phyloP scores from a whole-genome alignment of 2,797 vertebrate genomes.

The Garrulus glandarius region DNA sequence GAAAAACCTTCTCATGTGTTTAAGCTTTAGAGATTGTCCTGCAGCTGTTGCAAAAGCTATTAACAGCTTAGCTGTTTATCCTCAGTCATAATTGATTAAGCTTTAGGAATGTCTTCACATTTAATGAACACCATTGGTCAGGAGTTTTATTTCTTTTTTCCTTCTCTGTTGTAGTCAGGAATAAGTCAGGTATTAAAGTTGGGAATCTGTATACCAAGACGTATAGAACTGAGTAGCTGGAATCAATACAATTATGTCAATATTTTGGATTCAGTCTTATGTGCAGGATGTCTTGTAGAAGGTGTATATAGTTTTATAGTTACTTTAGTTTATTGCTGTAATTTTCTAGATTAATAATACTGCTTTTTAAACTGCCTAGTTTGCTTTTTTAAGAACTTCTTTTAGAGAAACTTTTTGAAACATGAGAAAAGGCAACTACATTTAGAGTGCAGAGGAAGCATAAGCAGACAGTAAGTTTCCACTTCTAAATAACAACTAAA shows the following conservation, averaged over 20 bases:
- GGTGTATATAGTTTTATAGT: not conserved
- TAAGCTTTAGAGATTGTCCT: not conserved
- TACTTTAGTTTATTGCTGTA: not conserved
- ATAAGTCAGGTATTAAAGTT: not conserved
- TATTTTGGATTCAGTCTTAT: not conserved
- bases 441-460: not conserved
- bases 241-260: not conserved
- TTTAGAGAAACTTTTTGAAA: not conserved
- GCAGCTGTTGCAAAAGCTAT: not conserved
- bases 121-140: not conserved
- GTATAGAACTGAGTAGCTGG: slow-evolving; percentile 1
- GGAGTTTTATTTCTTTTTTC: not conserved
- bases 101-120: not conserved
- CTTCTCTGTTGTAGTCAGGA: not conserved
- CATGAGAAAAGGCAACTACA: not conserved
- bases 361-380: not conserved
- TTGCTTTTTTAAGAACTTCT: not conserved
- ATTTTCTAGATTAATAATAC: not conserved
- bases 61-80: not conserved
- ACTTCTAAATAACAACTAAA: not conserved
- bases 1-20: not conserved
- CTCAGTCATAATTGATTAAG: not conserved
- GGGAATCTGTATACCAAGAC: not conserved
- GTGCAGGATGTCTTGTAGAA: not conserved
- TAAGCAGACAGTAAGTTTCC: not conserved